Conservation (phyloP, 2,797 vertebrate species). For the Hapalemur alaotrensis region DNA sequence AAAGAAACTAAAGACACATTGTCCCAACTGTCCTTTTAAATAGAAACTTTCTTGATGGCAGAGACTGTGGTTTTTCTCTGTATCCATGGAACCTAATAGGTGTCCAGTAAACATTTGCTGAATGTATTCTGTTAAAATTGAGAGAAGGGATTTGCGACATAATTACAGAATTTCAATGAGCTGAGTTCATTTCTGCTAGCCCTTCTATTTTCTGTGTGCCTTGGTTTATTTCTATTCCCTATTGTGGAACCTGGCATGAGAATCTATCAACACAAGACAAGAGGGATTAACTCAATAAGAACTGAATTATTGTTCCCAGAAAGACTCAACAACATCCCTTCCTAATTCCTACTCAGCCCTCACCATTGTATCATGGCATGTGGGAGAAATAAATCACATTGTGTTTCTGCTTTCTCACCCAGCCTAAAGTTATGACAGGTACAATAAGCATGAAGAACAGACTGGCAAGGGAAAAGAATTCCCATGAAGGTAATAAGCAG, state of each 20-base stretch:
- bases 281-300: constrained; percentile 50
- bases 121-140: constrained; percentile 43
- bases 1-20: constrained; percentile 7
- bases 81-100: constrained; percentile 29
- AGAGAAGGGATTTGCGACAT: constrained; percentile 55
- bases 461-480: not conserved
- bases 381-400: not conserved
- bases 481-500: not conserved
- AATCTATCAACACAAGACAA: constrained; percentile 53
- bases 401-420: not conserved
- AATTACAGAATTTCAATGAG: constrained; percentile 35
- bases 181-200: constrained; percentile 45
- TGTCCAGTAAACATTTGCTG: constrained; percentile 54
- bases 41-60: constrained; percentile 2
- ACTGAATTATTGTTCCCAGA: constrained; percentile 32
- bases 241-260: constrained; percentile 51
- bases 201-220: constrained; percentile 55
- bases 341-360: not conserved
- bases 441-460: not conserved
- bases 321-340: not conserved
- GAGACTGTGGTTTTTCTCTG: constrained; percentile 2
- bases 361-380: not conserved
- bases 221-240: constrained; percentile 62
- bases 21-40: not conserved
- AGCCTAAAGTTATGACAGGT: not conserved